A percentile compares a stretch with the other conserved stretches of the same genome.
Conservation (phyloP, 2,888 invertebrate species). For the Rhagonycha lutea region DNA sequence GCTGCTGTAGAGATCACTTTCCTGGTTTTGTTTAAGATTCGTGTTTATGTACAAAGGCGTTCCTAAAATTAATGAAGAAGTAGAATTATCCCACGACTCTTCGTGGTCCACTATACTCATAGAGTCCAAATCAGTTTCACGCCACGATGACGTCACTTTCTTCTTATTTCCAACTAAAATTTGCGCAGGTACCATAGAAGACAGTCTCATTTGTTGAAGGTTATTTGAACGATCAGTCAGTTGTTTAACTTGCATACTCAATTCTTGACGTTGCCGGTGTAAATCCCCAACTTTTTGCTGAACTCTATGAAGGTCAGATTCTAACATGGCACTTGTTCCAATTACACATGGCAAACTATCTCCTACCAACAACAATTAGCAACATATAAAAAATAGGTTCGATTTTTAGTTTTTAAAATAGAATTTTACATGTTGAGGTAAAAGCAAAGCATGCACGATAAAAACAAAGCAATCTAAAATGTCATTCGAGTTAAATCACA, state of each 20-base stretch:
- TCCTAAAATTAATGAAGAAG: conserved; percentile 48
- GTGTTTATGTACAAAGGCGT: conserved; percentile 77
- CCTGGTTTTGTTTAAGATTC: conserved; percentile 43
- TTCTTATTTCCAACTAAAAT: conserved; percentile 55
- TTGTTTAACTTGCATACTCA: conserved; percentile 84
- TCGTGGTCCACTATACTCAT: conserved; percentile 77
- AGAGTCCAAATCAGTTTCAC: conserved; percentile 89
- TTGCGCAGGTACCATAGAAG: conserved; percentile 10
- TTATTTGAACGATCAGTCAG: conserved; percentile 81
- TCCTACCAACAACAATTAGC: conserved; percentile 38
- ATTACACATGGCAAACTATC: conserved; percentile 57
- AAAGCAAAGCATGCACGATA: neutral
- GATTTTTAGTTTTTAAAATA: neutral
- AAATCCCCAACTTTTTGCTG: conserved; percentile 84
- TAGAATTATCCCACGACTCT: conserved; percentile 54
- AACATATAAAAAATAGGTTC: conserved; percentile 13
- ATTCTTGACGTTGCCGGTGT: conserved; percentile 81
- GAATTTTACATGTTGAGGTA: conserved; percentile 1
- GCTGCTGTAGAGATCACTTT: conserved; percentile 59
- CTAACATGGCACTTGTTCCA: conserved; percentile 69
- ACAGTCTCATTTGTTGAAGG: conserved; percentile 63
- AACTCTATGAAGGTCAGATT: conserved; percentile 81
- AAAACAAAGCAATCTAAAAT: neutral
- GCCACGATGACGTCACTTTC: conserved; percentile 73
- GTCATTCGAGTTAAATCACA: neutral